phyloP scores from a whole-genome alignment of 1,140 invertebrate genomes.

The Drosophila sturtevanti region DNA sequence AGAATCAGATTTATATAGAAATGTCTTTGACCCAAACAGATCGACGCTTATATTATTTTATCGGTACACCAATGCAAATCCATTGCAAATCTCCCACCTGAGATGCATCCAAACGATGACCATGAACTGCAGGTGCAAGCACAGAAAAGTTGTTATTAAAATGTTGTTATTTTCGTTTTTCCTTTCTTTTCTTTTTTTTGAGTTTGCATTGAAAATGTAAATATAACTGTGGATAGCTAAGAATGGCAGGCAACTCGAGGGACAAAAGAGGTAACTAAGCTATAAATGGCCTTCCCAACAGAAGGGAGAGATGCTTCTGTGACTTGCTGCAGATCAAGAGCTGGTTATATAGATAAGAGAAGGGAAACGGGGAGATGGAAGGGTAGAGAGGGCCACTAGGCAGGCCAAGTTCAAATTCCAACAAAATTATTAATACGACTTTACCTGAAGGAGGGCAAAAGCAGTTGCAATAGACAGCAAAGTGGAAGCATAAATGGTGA shows the following conservation, averaged over 20 bases:
- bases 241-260: slow-evolving; percentile 10
- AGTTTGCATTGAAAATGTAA: slow-evolving; percentile 59
- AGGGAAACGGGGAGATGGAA: too few species aligned
- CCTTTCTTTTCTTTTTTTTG: slow-evolving; percentile 28
- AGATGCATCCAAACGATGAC: background rate
- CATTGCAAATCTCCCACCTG: too few species aligned
- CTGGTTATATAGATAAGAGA: too few species aligned
- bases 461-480: background rate
- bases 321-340: slow-evolving; percentile 37
- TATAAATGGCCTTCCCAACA: slow-evolving; percentile 52
- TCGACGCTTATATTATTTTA: too few species aligned
- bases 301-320: slow-evolving; percentile 5
- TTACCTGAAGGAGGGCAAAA: slow-evolving; percentile 21
- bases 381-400: background rate
- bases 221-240: slow-evolving; percentile 36
- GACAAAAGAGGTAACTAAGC: slow-evolving; percentile 39
- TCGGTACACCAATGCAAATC: too few species aligned
- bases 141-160: background rate
- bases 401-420: slow-evolving; percentile 54
- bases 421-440: slow-evolving; percentile 80
- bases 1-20: too few species aligned
- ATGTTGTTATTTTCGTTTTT: background rate
- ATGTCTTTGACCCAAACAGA: too few species aligned
- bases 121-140: slow-evolving; percentile 42
- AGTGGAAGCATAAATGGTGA: background rate